These are phyloP conservation scores for Choloepus hoffmanni DNA, from an alignment of 2,113 vertebrate genomes.

Conservation along the genomic window DNA sequence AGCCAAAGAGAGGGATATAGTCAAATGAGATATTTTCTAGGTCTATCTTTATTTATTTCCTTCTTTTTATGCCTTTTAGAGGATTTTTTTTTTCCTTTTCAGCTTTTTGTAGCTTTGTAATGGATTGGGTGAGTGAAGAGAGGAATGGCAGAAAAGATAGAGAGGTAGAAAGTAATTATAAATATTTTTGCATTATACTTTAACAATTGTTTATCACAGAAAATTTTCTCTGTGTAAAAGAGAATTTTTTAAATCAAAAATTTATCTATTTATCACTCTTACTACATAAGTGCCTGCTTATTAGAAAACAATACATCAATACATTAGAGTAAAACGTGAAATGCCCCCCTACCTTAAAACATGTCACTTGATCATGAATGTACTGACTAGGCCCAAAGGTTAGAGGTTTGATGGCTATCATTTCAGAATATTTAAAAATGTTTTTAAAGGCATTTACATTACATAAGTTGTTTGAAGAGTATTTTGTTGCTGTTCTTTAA, in stretches of 20 bases:
- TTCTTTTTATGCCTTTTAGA: constrained; percentile 12
- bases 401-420: background rate
- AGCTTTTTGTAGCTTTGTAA: constrained; percentile 20
- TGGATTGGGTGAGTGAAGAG: constrained; percentile 12
- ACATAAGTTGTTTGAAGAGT: constrained; percentile 14
- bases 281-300: background rate
- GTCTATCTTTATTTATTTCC: background rate
- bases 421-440: background rate
- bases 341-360: background rate
- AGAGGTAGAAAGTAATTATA: constrained; percentile 43
- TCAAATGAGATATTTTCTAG: background rate
- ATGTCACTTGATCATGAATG: background rate
- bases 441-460: background rate
- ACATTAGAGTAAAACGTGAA: constrained; percentile 22
- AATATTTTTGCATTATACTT: constrained; percentile 56
- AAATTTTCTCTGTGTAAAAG: constrained; percentile 28
- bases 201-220: constrained; percentile 26
- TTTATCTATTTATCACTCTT: constrained; percentile 9
- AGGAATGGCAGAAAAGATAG: constrained; percentile 10
- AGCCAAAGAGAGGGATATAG: background rate
- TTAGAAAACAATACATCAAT: constrained; percentile 26
- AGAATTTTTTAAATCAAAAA: background rate
- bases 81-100: background rate
- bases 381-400: background rate
- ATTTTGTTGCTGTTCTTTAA: background rate